Evolutionary conservation across 2,888 invertebrate species (phyloP), one percentile per base, ranked within the genome.

Genomic region (Frankliniella intonsa): DNA sequence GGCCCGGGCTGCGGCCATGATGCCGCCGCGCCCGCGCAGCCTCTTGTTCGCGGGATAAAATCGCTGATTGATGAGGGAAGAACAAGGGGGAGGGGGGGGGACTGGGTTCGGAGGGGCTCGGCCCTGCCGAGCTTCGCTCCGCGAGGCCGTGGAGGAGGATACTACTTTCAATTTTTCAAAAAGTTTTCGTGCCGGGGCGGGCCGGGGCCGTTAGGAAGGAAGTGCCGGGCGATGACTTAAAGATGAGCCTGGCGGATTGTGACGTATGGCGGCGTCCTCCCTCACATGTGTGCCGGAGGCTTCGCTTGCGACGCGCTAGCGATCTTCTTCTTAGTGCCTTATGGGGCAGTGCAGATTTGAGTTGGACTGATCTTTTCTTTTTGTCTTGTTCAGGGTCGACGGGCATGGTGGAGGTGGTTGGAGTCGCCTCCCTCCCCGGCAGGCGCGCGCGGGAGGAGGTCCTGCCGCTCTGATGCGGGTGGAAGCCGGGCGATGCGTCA

Each of bases 31-130:
- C 38, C 38, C 38, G 22, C 12, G 25, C 69, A 76, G 69, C 69
- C 22, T 76, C 69, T 76, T 76, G 69, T 76, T 76, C 22, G 69
- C 69, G 69, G 69, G 69, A 76, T 76, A 76, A 76, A 76, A 76
- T 76, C 69, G 69, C 69, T 76, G 69, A 76, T 76, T 76, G 69
- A 76, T 76, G 69, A 76, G 69, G 69, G 69, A 76, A 76, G 69
- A 76, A 76, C 69, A 76, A 76, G 69, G 69, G 10, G 9, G 69
- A 22, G 69, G 69, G 69, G 9, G 69, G 25, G 11, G 25, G 25
- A 76, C 11, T 25, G 55, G 69, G 69, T 25, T n/a, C 10, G 62
- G 62, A 14, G 62, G 62, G 62, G 62, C 19, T 7, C 7, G 62
- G 62, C 62, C 17, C 62, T 62, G 14, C 12, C 62, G n/a, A 62